Evolutionary conservation across 2,113 vertebrate species (phyloP).

Genomic region (Willisornis vidua): DNA sequence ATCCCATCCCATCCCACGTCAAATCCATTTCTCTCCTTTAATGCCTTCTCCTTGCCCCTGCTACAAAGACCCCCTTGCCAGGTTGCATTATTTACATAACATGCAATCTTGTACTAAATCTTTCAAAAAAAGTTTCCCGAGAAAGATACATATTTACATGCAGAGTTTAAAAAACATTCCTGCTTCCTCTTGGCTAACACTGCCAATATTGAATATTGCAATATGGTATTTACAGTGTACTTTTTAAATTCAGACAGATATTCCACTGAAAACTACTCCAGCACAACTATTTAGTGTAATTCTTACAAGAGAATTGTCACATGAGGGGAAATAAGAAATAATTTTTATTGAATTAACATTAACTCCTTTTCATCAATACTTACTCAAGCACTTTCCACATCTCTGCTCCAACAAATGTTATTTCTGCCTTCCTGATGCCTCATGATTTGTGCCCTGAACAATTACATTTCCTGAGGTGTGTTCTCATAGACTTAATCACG

Average conservation of each 20-base stretch:
- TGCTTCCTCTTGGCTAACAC: background rate
- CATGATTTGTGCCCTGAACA: background rate
- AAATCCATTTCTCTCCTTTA: too few relatives aligned
- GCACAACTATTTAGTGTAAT: background rate
- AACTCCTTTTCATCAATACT: background rate
- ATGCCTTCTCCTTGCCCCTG: background rate
- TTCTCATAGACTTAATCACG: background rate
- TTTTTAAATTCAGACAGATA: background rate
- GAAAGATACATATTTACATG: background rate
- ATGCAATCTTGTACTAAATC: background rate
- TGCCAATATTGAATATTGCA: background rate
- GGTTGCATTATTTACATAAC: background rate
- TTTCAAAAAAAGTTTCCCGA: background rate
- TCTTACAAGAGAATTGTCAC: background rate
- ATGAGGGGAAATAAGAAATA: background rate
- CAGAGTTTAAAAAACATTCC: background rate
- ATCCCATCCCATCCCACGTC: background rate
- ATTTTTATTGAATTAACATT: background rate
- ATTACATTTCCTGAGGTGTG: background rate
- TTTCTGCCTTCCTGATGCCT: background rate
- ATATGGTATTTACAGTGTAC: background rate
- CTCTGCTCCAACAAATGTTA: background rate
- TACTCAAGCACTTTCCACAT: background rate
- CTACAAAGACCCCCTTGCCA: background rate
- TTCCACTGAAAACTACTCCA: background rate